Evolutionary conservation across 2,888 invertebrate species (phyloP).

Genomic region (Lamproptera curius): DNA sequence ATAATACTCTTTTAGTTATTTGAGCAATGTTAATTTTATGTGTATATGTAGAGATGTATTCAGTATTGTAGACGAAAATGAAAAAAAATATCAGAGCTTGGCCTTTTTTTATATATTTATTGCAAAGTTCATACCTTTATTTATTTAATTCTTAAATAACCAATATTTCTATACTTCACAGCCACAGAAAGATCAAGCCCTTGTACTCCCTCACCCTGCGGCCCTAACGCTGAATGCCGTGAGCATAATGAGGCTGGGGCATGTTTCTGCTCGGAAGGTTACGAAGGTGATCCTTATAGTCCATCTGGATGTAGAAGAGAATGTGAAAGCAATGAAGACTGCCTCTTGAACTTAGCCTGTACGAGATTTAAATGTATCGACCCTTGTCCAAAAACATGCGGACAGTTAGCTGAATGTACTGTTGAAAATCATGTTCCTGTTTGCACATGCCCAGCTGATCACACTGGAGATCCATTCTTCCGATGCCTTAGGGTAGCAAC

Average conservation of each 20-base stretch:
- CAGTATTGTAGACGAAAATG: slow-evolving; percentile 1
- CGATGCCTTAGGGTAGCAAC: slow-evolving; percentile 80
- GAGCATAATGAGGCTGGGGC: slow-evolving; percentile 91
- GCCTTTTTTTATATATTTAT: too few species aligned
- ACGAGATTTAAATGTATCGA: slow-evolving; percentile 90
- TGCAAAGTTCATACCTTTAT: too few species aligned
- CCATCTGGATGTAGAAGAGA: slow-evolving; percentile 84
- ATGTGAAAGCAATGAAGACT: slow-evolving; percentile 89
- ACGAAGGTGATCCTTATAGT: slow-evolving; percentile 90
- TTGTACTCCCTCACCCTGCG: slow-evolving; percentile 90
- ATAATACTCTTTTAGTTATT: too few species aligned
- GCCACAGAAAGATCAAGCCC: slow-evolving; percentile 83
- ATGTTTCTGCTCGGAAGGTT: slow-evolving; percentile 87
- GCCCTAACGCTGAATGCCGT: slow-evolving; percentile 89
- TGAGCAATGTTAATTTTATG: too few species aligned
- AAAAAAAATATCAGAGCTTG: background rate
- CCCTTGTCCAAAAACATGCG: slow-evolving; percentile 91
- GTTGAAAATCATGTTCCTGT: slow-evolving; percentile 89
- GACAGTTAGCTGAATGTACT: slow-evolving; percentile 86
- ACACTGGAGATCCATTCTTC: slow-evolving; percentile 90
- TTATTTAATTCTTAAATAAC: too few species aligned
- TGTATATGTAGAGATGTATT: slow-evolving; percentile 18
- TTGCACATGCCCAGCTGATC: slow-evolving; percentile 86
- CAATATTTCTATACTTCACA: slow-evolving; percentile 16
- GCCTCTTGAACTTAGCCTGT: slow-evolving; percentile 85